These are phyloP conservation scores for Yponomeuta plumbellus DNA, from an alignment of 2,888 invertebrate species.

Conservation along the genomic window DNA sequence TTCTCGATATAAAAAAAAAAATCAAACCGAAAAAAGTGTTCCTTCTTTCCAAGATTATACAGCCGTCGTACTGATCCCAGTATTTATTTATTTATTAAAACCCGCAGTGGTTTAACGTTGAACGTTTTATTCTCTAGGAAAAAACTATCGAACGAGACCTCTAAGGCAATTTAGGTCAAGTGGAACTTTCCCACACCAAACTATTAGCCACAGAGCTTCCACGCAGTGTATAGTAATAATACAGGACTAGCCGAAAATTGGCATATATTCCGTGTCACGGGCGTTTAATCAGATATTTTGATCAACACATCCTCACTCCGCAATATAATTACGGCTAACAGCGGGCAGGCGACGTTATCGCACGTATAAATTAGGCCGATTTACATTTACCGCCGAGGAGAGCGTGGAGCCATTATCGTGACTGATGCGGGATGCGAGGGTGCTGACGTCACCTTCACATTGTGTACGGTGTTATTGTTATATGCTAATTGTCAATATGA, in stretches of 20 bases:
- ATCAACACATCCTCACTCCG: conserved; percentile 74
- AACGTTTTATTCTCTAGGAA: too few relatives aligned
- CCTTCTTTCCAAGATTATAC: too few relatives aligned
- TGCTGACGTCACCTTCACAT: conserved; percentile 45
- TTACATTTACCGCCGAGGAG: conserved; percentile 73
- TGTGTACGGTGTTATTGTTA: conserved; percentile 1
- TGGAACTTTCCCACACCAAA: too few relatives aligned
- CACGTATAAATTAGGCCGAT: conserved; percentile 74
- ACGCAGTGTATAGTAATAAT: neutral
- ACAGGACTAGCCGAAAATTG: conserved; percentile 25
- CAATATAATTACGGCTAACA: conserved; percentile 76
- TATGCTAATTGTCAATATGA: conserved; percentile 40
- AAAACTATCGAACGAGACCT: too few relatives aligned
- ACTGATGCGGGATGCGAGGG: conserved; percentile 66
- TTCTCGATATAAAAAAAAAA: too few relatives aligned
- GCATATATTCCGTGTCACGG: conserved; percentile 5
- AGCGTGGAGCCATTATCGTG: conserved; percentile 41
- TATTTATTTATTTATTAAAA: too few relatives aligned
- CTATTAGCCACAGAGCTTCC: neutral
- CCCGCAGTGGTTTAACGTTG: too few relatives aligned
- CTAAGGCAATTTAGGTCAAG: too few relatives aligned
- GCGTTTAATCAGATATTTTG: conserved; percentile 43
- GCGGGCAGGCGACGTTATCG: conserved; percentile 74
- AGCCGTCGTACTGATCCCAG: too few relatives aligned
- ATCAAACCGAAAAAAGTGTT: too few relatives aligned